These are phyloP conservation scores for Ovis aries DNA, from an alignment of 2,113 vertebrate species.

Conservation along the genomic window DNA sequence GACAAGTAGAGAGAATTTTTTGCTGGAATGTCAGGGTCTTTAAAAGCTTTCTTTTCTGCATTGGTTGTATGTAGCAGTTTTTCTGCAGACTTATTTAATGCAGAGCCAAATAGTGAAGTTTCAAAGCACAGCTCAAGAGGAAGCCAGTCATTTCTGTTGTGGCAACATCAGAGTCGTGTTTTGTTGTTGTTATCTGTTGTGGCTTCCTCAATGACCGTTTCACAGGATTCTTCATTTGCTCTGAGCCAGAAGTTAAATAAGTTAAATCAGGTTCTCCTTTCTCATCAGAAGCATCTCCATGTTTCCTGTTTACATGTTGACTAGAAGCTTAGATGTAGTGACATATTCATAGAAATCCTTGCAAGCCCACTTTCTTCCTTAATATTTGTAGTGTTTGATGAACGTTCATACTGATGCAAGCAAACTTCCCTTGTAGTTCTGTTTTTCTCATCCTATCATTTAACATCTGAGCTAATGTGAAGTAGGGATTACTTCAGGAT, in stretches of 20 bases:
- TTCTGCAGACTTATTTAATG: constrained; percentile 90
- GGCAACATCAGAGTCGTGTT: constrained; percentile 74
- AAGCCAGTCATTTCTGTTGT: constrained; percentile 88
- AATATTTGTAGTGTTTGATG: constrained; percentile 86
- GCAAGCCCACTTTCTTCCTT: constrained; percentile 85
- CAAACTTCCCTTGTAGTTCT: constrained; percentile 90
- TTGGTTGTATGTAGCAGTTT: constrained; percentile 88
- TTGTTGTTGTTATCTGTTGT: constrained; percentile 78
- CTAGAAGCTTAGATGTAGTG: constrained; percentile 88
- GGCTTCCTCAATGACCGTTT: constrained; percentile 88
- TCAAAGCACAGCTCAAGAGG: constrained; percentile 91
- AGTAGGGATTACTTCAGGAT: constrained; percentile 89
- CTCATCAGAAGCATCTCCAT: constrained; percentile 85
- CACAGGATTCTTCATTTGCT: constrained; percentile 92
- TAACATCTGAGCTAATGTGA: constrained; percentile 90
- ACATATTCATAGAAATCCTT: constrained; percentile 90
- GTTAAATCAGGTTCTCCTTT: constrained; percentile 82
- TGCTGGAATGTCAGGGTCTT: constrained; percentile 79
- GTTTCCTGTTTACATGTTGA: constrained; percentile 79
- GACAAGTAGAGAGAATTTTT: constrained; percentile 77
- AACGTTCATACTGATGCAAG: constrained; percentile 86
- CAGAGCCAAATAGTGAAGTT: constrained; percentile 91
- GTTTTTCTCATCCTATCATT: constrained; percentile 91
- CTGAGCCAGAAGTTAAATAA: constrained; percentile 83
- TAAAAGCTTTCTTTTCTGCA: constrained; percentile 87